Base-by-base conservation (phyloP, 2,888 invertebrate species). In the Piscicola geometra region DNA sequence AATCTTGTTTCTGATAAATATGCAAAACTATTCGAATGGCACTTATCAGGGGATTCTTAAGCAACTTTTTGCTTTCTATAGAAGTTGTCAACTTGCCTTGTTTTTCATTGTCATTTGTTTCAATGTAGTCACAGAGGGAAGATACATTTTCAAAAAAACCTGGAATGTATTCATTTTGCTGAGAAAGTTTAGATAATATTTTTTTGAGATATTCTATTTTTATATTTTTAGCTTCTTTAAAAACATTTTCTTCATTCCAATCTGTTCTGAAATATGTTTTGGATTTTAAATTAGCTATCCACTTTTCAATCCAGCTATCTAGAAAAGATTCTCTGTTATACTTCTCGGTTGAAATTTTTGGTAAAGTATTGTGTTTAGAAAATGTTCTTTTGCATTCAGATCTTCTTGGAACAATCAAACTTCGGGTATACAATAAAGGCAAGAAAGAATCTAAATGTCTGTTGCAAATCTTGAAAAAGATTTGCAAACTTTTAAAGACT, bases 171-270 rank as follows among this genome's bases (percentile, higher is more conserved):
- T 56, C 60, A 3, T 5, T 15, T 5, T 18, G 21, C 3, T 56
- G 9, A 56, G 21, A 5, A 15, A 56, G 21, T 56, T 56, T 56
- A 5, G n/a, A 56, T 25, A 56, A 25, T 25, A 56, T 47, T 21
- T 47, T 47, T 21, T 47, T 47, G 50, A 15, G 21, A 47, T 47
- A 47, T 15, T 47, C 50, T 15, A 15, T 47, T 47, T 47, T 47
- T 15, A 47, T 15, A 25, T 18, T 18, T 56, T 56, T 56, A 5
- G n/a, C 21, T 18, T 56, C 60, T 56, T 5, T 18, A 21, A 56
- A 56, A 56, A 56, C n/a, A 15, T 56, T 56, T 56, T 56, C n/a
- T 18, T 56, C n/a, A 18, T 56, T 56, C 60, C 60, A 56, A 56
- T 56, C 25, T 21, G 60, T 56, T n/a, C 21, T 9, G 25, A 56